Base-by-base conservation (phyloP, 2,113 vertebrate species). In the Aepyceros melampus region DNA sequence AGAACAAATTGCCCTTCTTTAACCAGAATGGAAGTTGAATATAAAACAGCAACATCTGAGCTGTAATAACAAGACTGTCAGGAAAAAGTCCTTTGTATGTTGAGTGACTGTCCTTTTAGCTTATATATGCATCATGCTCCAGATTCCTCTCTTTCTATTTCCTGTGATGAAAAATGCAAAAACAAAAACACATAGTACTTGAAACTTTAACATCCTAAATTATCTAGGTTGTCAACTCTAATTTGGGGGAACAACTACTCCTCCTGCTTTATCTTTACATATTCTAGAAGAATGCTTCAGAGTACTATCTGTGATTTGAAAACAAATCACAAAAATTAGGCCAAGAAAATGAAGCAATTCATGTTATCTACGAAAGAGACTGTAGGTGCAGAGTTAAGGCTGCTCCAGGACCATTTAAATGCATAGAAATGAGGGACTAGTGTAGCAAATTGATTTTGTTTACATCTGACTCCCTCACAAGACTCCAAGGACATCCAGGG, bases 71-170 rank as follows among this genome's bases (percentile, higher is more conserved):
- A 91, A 33, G 45, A 79, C 71, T 96, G 76, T 23, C 87, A 58
- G 1, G 10, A 64, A 95, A 97, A 95, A 92, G 45, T 64, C 31
- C 6, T 85, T 58, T 3, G 6, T 76, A 3, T 53, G 7, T 33
- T 7, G 93, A 96, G 87, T 55, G 87, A 79, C 81, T 97, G 74
- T 89, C 78, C 55, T 84, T 98, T 96, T 51, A 93, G 23, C 95
- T 87, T 83, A 96, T 98, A 86, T 91, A 85, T 95, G 95, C 40
- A 87, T 60, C 82, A 49, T 92, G 71, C 23, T 71, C 71, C 82
- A 87, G 45, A 93, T 7, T 23, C 27, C 2, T 29, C n/a, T 51
- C 7, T 78, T 53, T 23, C 60, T 89, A n/a, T 87, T 86, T 64
- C 87, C 36, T 74, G 5, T n/a, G 89, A 14, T 45, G 29, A n/a